phyloP scores from a whole-genome alignment of 2,797 vertebrate genomes.

The Lutjanus argentimaculatus region DNA sequence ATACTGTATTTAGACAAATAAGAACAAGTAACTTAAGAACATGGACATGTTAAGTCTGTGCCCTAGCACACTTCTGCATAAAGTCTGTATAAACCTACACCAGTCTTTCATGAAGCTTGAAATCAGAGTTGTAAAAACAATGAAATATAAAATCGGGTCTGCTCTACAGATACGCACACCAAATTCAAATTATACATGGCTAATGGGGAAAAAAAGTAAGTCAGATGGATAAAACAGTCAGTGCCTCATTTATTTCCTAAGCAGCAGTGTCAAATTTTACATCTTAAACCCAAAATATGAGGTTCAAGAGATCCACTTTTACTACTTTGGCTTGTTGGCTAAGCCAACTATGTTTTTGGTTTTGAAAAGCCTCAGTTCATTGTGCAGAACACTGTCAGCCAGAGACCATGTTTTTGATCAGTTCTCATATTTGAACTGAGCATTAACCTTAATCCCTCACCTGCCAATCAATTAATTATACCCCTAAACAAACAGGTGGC shows the following conservation, averaged over 20 bases:
- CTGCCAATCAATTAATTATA: constrained; percentile 17
- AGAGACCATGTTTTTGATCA: not conserved
- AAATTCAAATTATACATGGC: not conserved
- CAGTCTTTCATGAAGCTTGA: constrained; percentile 10
- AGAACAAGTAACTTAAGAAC: not conserved
- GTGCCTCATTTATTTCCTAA: not conserved
- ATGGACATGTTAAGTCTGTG: not conserved
- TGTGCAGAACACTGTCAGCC: not conserved
- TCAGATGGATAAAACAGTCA: not conserved
- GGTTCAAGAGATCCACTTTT: not conserved
- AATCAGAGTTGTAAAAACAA: constrained; percentile 11
- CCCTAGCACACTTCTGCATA: not conserved
- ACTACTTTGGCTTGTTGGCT: not conserved
- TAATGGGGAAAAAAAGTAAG: not conserved
- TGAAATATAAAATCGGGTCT: constrained; percentile 3
- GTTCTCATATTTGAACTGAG: constrained; percentile 3
- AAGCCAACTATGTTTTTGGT: not conserved
- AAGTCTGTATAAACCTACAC: not conserved
- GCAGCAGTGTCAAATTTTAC: not conserved
- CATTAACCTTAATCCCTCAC: not conserved
- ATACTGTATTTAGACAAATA: constrained; percentile 6
- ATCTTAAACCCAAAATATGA: not conserved
- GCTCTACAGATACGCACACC: not conserved
- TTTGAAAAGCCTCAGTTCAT: not conserved
- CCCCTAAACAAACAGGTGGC: not conserved